Conservation (phyloP, 2,888 invertebrate genomes). For the Latrodectus hesperus region DNA sequence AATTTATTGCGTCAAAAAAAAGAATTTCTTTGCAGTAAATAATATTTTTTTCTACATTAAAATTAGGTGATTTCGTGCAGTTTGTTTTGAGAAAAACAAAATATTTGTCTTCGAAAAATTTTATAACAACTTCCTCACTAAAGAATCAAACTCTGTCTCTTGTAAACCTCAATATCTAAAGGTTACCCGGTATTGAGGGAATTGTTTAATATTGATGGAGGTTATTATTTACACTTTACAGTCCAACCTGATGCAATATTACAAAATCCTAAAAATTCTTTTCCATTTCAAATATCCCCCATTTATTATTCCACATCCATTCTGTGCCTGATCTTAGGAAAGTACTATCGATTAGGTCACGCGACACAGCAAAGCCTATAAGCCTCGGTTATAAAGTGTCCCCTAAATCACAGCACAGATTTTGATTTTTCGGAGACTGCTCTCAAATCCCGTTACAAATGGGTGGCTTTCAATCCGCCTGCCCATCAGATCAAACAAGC, state of each 20-base stretch:
- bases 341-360: neutral
- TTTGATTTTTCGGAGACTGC: neutral
- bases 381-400: slow-evolving; percentile 4
- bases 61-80: too few relatives aligned
- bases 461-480: neutral
- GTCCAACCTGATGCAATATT: neutral
- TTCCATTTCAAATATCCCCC: neutral
- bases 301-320: neutral
- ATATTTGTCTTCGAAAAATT: too few relatives aligned
- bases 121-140: too few relatives aligned
- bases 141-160: too few relatives aligned
- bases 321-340: neutral
- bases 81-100: too few relatives aligned
- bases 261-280: too few relatives aligned
- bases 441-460: slow-evolving; percentile 1
- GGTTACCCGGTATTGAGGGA: neutral
- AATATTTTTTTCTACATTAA: too few relatives aligned
- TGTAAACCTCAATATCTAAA: too few relatives aligned
- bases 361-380: neutral
- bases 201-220: slow-evolving; percentile 4
- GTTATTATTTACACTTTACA: neutral
- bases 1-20: too few relatives aligned
- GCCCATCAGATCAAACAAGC: neutral
- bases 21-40: too few relatives aligned
- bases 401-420: neutral